These are phyloP conservation scores for Rhynchopsitta pachyrhyncha DNA, from an alignment of 2,113 vertebrate species.

Conservation along the genomic window DNA sequence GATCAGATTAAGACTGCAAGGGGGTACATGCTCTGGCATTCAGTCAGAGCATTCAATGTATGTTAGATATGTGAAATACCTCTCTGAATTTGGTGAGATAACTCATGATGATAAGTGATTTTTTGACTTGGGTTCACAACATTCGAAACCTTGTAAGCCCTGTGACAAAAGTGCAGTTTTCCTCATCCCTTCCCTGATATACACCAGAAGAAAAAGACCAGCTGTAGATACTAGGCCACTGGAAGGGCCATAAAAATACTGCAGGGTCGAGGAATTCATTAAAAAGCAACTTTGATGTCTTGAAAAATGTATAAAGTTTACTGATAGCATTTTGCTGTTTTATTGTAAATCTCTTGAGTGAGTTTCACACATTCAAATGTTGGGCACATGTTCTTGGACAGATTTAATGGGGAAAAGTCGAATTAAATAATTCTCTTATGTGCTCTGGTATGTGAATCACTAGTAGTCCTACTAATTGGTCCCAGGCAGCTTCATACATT, in stretches of 20 bases:
- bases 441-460: not conserved
- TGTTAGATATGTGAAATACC: not conserved
- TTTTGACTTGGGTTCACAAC: not conserved
- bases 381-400: not conserved
- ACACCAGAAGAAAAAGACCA: not conserved
- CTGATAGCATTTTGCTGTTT: not conserved
- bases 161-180: not conserved
- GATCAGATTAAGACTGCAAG: not conserved
- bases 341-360: not conserved
- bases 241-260: not conserved
- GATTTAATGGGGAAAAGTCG: not conserved
- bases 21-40: not conserved
- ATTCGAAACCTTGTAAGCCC: not conserved
- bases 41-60: not conserved
- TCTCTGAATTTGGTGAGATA: not conserved
- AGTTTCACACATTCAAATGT: slow-evolving; percentile 1
- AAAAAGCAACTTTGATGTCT: slow-evolving; percentile 33
- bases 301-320: not conserved
- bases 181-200: not conserved
- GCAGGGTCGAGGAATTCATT: not conserved
- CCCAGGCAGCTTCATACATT: not conserved
- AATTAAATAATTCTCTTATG: not conserved
- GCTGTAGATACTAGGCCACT: not conserved
- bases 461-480: not conserved
- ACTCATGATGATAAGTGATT: not conserved